Evolutionary conservation across 2,888 invertebrate genomes (phyloP), one percentile per base, ranked within the genome.

Genomic region (Melanostoma scalare): DNA sequence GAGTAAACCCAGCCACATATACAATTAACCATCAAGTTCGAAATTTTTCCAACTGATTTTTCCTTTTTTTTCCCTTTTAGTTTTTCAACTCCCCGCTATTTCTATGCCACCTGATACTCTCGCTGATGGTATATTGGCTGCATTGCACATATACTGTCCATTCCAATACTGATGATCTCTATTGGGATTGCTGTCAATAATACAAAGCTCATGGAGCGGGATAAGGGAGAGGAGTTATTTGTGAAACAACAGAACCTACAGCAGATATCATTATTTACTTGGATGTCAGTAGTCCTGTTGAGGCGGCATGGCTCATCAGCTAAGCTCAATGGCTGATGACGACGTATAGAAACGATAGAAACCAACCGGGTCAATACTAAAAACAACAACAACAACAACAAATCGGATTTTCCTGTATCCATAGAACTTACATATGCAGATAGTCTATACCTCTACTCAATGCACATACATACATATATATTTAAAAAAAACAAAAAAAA

Each of bases 181-280:
- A 30, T 56, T 42, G 84, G 75, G 71, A 50, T 60, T 65, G 61
- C 55, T 65, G 71, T 79, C 79, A 75, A 84, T 84, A 75, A 63
- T 75, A 63, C 20, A 8, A 9, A 35, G 44, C 61, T 56, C 35
- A 33, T 9, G 10, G 42, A 44, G 10, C 42, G 42, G 2, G 10
- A 44, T 31, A 31, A 9, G 58, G 65, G 60, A 20, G 44, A 74
- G 48, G 50, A 73, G 74, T 76, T 84, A 60, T 73, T 73, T 72
- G 73, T 53, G 63, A 60, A 76, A 61, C 67, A 76, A 65, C 81
- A 40, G 63, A 35, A 55, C 61, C 61, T 44, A 42, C 33, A 40
- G 50, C 55, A 71, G 53, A 75, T 79, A 84, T 79, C 79, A 75
- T 84, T 79, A 79, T 84, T 84, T 74, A 84, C 84, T 84, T 71